Evolutionary conservation across 2,888 invertebrate species (phyloP).

Genomic region (Dinocampus coccinellae): DNA sequence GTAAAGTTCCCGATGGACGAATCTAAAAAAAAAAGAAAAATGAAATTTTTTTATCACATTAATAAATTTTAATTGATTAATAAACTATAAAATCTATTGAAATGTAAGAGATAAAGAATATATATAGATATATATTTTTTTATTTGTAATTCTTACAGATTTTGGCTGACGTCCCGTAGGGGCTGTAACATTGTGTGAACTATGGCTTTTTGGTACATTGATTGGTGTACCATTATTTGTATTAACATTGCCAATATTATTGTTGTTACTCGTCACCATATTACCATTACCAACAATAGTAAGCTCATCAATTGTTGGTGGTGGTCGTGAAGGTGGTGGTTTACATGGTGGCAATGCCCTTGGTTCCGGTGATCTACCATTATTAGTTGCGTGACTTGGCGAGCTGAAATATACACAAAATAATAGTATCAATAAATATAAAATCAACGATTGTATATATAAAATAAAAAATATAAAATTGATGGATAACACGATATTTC

Average conservation of each 20-base stretch:
- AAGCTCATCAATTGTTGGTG: slow-evolving; percentile 61
- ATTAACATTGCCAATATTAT: slow-evolving; percentile 49
- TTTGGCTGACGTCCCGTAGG: slow-evolving; percentile 65
- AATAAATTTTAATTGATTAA: no score
- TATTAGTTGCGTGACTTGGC: slow-evolving; percentile 59
- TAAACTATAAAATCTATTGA: not conserved
- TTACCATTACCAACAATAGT: slow-evolving; percentile 39
- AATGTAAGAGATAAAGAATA: not conserved
- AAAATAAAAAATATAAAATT: not conserved
- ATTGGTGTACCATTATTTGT: slow-evolving; percentile 56
- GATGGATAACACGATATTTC: not conserved
- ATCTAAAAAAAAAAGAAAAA: slow-evolving; percentile 51
- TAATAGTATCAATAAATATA: not conserved
- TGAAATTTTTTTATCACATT: not conserved
- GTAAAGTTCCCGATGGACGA: slow-evolving; percentile 68
- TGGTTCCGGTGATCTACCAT: slow-evolving; percentile 61
- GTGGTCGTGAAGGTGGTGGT: slow-evolving; percentile 65
- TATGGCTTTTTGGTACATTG: slow-evolving; percentile 63
- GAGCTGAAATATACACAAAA: slow-evolving; percentile 44
- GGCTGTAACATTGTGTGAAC: slow-evolving; percentile 62
- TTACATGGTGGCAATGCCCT: slow-evolving; percentile 64
- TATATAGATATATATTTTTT: not conserved
- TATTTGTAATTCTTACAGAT: slow-evolving; percentile 54
- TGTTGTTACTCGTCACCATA: slow-evolving; percentile 49
- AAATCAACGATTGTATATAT: not conserved